These are phyloP conservation scores for Linurgus olivaceus DNA, from an alignment of 2,797 vertebrate species.

Conservation along the genomic window DNA sequence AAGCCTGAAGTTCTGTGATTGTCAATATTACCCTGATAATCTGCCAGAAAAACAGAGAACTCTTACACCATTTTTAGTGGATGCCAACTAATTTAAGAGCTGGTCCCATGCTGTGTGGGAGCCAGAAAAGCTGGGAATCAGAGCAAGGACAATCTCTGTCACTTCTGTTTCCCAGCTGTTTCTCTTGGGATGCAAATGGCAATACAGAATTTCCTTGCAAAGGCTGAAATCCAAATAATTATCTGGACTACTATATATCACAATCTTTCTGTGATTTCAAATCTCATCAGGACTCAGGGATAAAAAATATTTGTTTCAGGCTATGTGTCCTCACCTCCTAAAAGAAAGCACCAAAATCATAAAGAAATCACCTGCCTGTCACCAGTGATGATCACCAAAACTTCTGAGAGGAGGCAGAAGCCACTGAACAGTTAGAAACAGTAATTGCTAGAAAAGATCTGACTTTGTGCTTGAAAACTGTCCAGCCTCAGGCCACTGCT, in stretches of 20 bases:
- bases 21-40: background rate
- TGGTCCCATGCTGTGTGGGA: background rate
- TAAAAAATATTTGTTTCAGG: background rate
- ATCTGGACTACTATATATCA: background rate
- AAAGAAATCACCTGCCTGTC: background rate
- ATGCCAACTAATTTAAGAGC: background rate
- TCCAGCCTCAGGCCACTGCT: background rate
- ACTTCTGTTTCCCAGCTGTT: background rate
- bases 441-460: background rate
- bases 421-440: background rate
- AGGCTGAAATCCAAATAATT: background rate
- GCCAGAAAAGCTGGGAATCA: background rate
- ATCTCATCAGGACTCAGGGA: background rate
- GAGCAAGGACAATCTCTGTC: background rate
- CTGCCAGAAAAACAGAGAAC: background rate
- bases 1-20: background rate
- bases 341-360: background rate
- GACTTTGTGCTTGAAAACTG: background rate
- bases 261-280: background rate
- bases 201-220: background rate
- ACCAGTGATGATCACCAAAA: background rate
- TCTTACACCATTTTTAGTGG: background rate
- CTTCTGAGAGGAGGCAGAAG: background rate
- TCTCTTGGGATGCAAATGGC: background rate
- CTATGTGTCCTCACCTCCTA: background rate